Percentiles rank a stretch among this genome's conserved stretches.
Evolutionary conservation across 2,797 vertebrate genomes (phyloP).

Genomic region (Sphaeramia orbicularis): DNA sequence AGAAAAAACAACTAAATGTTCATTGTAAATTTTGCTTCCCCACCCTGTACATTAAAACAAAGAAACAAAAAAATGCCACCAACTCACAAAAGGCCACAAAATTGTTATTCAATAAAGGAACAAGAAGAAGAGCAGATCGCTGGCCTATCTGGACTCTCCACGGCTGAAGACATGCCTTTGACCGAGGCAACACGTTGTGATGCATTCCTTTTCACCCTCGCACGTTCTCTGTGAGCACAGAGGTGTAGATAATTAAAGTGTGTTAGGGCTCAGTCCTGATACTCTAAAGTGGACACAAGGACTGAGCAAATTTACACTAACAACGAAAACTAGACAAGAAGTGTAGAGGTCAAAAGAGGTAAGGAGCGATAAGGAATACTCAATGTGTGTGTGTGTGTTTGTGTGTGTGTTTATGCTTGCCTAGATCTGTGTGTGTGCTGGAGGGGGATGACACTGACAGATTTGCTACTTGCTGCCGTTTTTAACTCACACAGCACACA

Average conservation of each 20-base stretch:
- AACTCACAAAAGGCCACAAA: too few species aligned
- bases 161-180: background rate
- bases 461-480: slow-evolving; percentile 48
- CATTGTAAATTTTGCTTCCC: too few species aligned
- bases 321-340: slow-evolving; percentile 35
- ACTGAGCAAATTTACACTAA: background rate
- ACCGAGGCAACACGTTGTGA: slow-evolving; percentile 24
- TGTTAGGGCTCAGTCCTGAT: slow-evolving; percentile 46
- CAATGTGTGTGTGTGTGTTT: background rate
- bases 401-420: background rate
- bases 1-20: too few species aligned
- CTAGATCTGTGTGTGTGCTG: background rate
- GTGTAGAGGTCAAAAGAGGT: slow-evolving; percentile 32
- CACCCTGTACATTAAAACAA: too few species aligned
- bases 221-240: slow-evolving; percentile 36
- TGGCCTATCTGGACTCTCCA: background rate
- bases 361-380: slow-evolving; percentile 20
- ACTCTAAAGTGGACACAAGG: slow-evolving; percentile 17
- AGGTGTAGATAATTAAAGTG: slow-evolving; percentile 58
- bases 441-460: slow-evolving; percentile 37
- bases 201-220: slow-evolving; percentile 23
- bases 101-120: too few species aligned
- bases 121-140: too few species aligned
- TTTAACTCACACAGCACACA: slow-evolving; percentile 15
- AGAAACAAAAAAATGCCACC: too few species aligned